Percentiles rank a stretch among this genome's conserved stretches.
These are phyloP conservation scores for Eupeodes corollae DNA, from an alignment of 1,140 invertebrate species.

Conservation along the genomic window DNA sequence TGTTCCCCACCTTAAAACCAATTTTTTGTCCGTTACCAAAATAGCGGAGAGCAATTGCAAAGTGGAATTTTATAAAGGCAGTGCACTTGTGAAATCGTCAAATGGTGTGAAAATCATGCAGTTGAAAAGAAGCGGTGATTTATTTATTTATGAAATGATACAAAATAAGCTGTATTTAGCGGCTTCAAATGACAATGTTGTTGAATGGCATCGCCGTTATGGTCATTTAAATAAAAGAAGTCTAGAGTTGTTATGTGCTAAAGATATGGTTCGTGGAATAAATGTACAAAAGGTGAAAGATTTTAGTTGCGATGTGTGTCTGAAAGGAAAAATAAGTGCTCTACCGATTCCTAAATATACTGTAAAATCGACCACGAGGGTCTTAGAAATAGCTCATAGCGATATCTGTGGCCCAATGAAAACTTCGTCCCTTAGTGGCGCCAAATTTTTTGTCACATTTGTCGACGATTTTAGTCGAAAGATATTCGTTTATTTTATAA, in stretches of 20 bases:
- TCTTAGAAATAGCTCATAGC: conserved; percentile 30
- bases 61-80: not conserved
- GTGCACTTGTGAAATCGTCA: not conserved
- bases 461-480: conserved; percentile 25
- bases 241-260: not conserved
- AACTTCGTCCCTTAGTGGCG: conserved; percentile 11
- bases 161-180: not conserved
- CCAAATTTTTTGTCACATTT: conserved; percentile 22
- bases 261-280: conserved; percentile 4
- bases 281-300: not conserved
- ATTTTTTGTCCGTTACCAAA: conserved; percentile 6
- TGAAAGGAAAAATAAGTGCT: not conserved
- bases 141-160: not conserved
- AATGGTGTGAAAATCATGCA: not conserved
- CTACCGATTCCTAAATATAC: conserved; percentile 2
- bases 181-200: not conserved
- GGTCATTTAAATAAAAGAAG: conserved; percentile 7
- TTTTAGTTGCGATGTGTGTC: not conserved
- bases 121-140: not conserved
- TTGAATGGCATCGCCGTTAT: not conserved
- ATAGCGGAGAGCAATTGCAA: not conserved
- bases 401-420: conserved; percentile 36
- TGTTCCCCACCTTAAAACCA: conserved; percentile 1
- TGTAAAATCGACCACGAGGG: conserved; percentile 10
- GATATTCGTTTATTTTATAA: conserved; percentile 21